phyloP scores from a whole-genome alignment of 2,113 vertebrate genomes.

The Pipa parva region DNA sequence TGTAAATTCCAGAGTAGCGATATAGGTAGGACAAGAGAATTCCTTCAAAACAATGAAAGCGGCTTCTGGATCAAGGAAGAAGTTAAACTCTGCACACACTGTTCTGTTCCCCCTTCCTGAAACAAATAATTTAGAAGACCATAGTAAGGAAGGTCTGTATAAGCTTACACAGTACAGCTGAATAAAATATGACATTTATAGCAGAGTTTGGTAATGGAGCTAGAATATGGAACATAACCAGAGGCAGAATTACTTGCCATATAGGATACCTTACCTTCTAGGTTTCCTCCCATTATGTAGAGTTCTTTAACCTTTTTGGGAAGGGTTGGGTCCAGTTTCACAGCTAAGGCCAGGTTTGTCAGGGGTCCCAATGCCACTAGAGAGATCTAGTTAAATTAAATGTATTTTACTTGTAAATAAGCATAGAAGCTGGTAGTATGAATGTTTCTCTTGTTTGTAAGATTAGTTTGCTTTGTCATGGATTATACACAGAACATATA shows the following conservation, averaged over 20 bases:
- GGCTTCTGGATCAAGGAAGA: conserved; percentile 68
- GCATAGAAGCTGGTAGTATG: background rate
- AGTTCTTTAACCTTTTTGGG: conserved; percentile 58
- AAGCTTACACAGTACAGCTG: background rate
- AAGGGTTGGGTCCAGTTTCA: conserved; percentile 63
- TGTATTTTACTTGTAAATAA: background rate
- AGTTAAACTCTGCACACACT: conserved; percentile 68
- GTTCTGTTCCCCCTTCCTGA: conserved; percentile 68
- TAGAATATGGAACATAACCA: background rate
- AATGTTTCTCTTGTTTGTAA: background rate
- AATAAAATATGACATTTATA: background rate
- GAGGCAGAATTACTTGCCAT: background rate
- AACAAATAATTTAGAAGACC: background rate
- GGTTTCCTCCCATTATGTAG: conserved; percentile 68
- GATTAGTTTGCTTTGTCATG: background rate
- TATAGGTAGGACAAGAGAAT: conserved; percentile 62
- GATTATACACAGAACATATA: background rate
- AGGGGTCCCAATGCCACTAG: conserved; percentile 61
- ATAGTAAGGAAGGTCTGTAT: no score
- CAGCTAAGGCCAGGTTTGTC: conserved; percentile 66
- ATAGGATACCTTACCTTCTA: conserved; percentile 53
- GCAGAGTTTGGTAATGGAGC: background rate
- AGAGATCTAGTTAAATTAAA: conserved; percentile 15
- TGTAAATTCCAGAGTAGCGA: conserved; percentile 72
- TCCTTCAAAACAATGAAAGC: conserved; percentile 70